Percentiles rank a stretch among this genome's conserved stretches.
phyloP scores from a whole-genome alignment of 2,888 invertebrate genomes.

The Lasioglossum malachurum region DNA sequence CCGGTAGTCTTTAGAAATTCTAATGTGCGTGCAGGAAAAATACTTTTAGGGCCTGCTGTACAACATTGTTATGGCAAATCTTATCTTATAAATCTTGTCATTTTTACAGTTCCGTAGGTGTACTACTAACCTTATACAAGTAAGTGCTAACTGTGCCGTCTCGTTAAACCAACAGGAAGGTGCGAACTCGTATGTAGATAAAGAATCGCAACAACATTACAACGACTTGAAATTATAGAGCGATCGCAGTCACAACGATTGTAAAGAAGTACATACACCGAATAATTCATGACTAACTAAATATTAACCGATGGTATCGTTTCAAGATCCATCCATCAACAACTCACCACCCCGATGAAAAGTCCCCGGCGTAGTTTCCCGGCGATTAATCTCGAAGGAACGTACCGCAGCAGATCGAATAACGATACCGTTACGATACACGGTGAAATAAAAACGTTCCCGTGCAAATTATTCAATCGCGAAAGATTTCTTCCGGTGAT shows the following conservation, averaged over 20 bases:
- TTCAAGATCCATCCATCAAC: background rate
- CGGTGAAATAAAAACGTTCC: slow-evolving; percentile 15
- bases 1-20: background rate
- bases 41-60: background rate
- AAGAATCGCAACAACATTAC: background rate
- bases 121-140: too few species aligned
- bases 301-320: background rate
- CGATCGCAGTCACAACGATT: too few species aligned
- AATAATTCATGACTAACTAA: background rate
- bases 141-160: background rate
- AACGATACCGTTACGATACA: background rate
- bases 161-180: background rate
- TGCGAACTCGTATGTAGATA: background rate
- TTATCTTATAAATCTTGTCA: too few species aligned
- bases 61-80: background rate
- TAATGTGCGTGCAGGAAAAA: background rate
- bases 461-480: slow-evolving; percentile 9
- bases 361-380: background rate
- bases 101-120: too few species aligned
- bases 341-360: background rate
- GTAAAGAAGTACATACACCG: background rate
- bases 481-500: slow-evolving; percentile 10
- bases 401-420: background rate
- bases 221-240: background rate
- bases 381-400: background rate